These are phyloP conservation scores for Rhynchopsitta pachyrhyncha DNA, from an alignment of 2,113 vertebrate genomes.

Conservation along the genomic window DNA sequence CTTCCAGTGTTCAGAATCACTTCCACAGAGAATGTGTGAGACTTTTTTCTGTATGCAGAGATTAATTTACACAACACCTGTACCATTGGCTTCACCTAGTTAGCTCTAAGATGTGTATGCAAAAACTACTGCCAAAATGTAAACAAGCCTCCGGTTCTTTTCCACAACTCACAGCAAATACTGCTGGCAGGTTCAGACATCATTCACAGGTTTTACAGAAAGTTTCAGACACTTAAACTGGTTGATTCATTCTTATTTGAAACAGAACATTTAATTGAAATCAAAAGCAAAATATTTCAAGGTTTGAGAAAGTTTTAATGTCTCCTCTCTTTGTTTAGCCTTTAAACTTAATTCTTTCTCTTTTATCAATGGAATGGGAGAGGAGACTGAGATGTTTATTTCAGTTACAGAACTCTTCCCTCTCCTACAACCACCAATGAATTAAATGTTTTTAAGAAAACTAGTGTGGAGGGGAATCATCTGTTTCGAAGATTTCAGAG, in stretches of 20 bases:
- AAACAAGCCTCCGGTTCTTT: not conserved
- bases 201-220: not conserved
- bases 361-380: not conserved
- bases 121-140: not conserved
- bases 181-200: not conserved
- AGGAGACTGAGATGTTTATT: not conserved
- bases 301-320: not conserved
- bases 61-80: not conserved
- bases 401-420: not conserved
- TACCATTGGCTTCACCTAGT: not conserved
- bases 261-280: not conserved
- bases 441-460: not conserved
- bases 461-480: not conserved
- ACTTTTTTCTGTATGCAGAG: not conserved
- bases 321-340: not conserved
- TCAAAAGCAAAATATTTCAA: not conserved
- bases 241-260: not conserved
- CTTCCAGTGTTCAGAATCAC: not conserved
- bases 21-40: not conserved
- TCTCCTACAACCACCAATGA: not conserved
- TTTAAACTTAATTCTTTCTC: not conserved
- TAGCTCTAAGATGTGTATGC: not conserved
- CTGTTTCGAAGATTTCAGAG: not conserved
- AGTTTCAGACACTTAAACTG: not conserved
- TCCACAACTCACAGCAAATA: not conserved